Percentiles rank a stretch among this genome's conserved stretches.
phyloP scores from a whole-genome alignment of 1,140 invertebrate genomes.

The Drosophila kurseongensis region DNA sequence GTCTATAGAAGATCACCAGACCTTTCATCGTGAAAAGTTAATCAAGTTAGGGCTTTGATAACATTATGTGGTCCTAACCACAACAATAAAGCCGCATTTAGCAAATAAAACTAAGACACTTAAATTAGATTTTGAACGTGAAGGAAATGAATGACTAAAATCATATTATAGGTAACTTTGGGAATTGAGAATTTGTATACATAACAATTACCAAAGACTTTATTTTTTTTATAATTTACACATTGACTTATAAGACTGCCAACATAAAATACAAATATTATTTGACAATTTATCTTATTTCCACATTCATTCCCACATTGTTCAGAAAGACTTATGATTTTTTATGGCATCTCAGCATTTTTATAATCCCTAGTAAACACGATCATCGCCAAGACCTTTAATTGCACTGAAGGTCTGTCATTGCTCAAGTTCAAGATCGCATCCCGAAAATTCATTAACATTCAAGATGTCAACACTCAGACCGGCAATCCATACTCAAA shows the following conservation, averaged over 20 bases:
- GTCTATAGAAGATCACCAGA: conserved; percentile 31
- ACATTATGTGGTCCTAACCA: conserved; percentile 30
- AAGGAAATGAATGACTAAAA: neutral
- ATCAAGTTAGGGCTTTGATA: conserved; percentile 46
- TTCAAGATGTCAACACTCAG: conserved; percentile 71
- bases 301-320: neutral
- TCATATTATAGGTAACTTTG: too few species aligned
- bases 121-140: conserved; percentile 7
- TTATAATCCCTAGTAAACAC: conserved; percentile 22
- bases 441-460: conserved; percentile 59
- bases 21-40: conserved; percentile 58
- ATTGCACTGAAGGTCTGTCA: conserved; percentile 37
- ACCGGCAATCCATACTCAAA: conserved; percentile 57
- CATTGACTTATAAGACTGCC: too few species aligned
- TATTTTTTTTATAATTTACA: too few species aligned
- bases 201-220: too few species aligned
- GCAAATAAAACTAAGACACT: conserved; percentile 17
- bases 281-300: neutral
- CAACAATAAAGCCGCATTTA: conserved; percentile 56
- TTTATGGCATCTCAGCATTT: conserved; percentile 7
- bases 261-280: neutral
- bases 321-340: neutral
- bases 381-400: conserved; percentile 12
- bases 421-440: conserved; percentile 37
- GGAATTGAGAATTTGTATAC: too few species aligned